Conservation (phyloP, 2,113 vertebrate species). For the Upupa epops region DNA sequence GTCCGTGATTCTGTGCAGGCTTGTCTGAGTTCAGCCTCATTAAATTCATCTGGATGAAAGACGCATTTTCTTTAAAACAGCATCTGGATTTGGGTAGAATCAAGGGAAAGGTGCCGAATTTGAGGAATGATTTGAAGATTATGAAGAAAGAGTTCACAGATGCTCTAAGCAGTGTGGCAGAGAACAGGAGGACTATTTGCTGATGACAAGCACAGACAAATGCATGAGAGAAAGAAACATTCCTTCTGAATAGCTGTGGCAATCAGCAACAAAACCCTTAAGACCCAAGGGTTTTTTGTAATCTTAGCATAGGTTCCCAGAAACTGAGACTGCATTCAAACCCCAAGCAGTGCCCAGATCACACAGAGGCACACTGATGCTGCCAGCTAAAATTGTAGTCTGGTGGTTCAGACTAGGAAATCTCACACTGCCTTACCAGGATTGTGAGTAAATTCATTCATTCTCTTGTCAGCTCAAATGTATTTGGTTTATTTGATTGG, state of each 20-base stretch:
- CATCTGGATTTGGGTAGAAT: neutral
- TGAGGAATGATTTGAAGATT: slow-evolving; percentile 34
- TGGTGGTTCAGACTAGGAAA: neutral
- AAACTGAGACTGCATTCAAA: neutral
- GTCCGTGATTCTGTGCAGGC: too few species aligned
- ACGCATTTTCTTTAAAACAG: neutral
- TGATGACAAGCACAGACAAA: slow-evolving; percentile 1
- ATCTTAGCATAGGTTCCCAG: neutral
- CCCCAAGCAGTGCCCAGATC: neutral
- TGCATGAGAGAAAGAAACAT: neutral
- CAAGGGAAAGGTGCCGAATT: neutral
- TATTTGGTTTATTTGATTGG: neutral
- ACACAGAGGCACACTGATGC: neutral
- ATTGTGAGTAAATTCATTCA: neutral
- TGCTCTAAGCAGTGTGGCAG: neutral
- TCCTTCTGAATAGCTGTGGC: neutral
- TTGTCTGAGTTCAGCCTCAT: neutral
- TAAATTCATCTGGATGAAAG: neutral
- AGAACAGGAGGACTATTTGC: slow-evolving; percentile 21
- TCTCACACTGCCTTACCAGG: neutral
- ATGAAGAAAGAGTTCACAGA: neutral
- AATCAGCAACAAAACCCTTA: neutral
- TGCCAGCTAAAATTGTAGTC: neutral
- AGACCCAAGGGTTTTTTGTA: neutral
- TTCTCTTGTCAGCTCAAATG: neutral